These are phyloP conservation scores for Cichlasoma orientale DNA, from an alignment of 2,797 vertebrate genomes.

Conservation along the genomic window DNA sequence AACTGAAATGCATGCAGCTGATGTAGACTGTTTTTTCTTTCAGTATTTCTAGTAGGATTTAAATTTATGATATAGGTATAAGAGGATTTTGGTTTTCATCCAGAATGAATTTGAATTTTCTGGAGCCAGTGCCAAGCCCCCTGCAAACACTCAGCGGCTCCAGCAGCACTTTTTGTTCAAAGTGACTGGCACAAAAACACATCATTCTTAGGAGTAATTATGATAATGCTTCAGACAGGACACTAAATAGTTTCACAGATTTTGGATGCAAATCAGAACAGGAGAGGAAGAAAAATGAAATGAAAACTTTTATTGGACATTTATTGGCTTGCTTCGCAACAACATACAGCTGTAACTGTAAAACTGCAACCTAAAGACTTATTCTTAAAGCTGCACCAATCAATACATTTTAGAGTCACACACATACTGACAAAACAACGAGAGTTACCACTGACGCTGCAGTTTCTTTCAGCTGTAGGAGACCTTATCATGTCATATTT, in stretches of 20 bases:
- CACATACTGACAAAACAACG: background rate
- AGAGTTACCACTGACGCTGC: background rate
- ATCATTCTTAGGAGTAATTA: background rate
- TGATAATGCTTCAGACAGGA: background rate
- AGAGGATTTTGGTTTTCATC: slow-evolving; percentile 7
- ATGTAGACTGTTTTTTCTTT: background rate
- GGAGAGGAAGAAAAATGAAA: background rate
- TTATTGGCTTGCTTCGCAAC: background rate
- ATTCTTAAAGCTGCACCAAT: background rate
- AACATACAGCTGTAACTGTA: no score
- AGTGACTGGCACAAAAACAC: background rate
- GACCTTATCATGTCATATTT: background rate
- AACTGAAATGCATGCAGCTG: background rate
- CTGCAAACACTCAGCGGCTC: background rate
- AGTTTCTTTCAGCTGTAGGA: background rate
- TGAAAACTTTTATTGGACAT: background rate
- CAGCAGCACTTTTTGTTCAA: background rate
- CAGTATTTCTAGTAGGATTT: background rate
- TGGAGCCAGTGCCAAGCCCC: background rate
- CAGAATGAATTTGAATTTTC: slow-evolving; percentile 1
- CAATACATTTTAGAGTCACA: background rate
- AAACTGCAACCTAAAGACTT: background rate
- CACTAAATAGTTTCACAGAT: background rate
- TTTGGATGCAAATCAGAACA: background rate
- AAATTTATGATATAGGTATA: background rate